Evolutionary conservation across 2,888 invertebrate species (phyloP).

Genomic region (Dasysyrphus tricinctus): DNA sequence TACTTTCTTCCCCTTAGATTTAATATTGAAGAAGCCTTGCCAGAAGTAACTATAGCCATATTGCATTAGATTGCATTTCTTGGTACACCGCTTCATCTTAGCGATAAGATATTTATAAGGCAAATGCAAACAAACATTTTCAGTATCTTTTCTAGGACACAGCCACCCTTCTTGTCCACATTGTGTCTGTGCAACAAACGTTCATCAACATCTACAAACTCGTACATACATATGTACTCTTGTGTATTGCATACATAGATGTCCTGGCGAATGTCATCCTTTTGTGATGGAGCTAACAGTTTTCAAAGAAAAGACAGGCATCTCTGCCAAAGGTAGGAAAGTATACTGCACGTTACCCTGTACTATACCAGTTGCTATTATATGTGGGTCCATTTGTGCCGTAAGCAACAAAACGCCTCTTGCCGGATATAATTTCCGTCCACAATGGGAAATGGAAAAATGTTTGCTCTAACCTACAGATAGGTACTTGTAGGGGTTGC

Average conservation of each 20-base stretch:
- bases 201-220: constrained; percentile 20
- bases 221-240: constrained; percentile 2
- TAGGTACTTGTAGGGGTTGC: constrained; percentile 74
- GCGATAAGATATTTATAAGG: constrained; percentile 74
- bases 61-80: constrained; percentile 75
- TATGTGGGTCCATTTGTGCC: constrained; percentile 73
- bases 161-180: constrained; percentile 61
- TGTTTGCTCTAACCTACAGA: constrained; percentile 75
- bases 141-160: constrained; percentile 70
- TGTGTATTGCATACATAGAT: constrained; percentile 17
- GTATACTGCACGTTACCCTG: constrained; percentile 40
- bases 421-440: constrained; percentile 75
- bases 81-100: constrained; percentile 74
- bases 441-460: constrained; percentile 73
- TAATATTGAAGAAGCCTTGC: constrained; percentile 69
- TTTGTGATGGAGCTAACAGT: constrained; percentile 64
- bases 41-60: constrained; percentile 71
- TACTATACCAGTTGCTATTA: constrained; percentile 63
- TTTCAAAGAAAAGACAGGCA: constrained; percentile 65
- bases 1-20: constrained; percentile 62
- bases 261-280: constrained; percentile 66
- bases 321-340: constrained; percentile 50
- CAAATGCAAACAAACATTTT: constrained; percentile 73
- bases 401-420: constrained; percentile 75
- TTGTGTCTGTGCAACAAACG: constrained; percentile 61